Evolutionary conservation across 2,888 invertebrate genomes (phyloP).

Genomic region (Perizoma affinitatum): DNA sequence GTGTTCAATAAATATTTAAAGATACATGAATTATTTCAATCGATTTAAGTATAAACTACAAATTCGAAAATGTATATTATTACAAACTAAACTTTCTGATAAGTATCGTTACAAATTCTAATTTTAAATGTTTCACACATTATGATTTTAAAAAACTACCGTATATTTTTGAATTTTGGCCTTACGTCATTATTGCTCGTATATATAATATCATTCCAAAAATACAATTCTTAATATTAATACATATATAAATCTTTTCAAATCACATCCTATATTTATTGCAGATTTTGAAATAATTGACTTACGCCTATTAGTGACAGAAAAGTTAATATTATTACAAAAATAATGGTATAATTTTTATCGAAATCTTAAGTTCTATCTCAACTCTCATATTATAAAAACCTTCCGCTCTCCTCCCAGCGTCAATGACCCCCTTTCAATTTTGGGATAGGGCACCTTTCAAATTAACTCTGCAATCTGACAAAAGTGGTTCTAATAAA

Average conservation of each 20-base stretch:
- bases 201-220: slow-evolving; percentile 36
- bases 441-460: too few relatives aligned
- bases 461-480: too few relatives aligned
- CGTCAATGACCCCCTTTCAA: too few relatives aligned
- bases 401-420: neutral
- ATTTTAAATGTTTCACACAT: slow-evolving; percentile 18
- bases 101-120: slow-evolving; percentile 16
- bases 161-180: slow-evolving; percentile 44
- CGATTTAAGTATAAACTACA: slow-evolving; percentile 3
- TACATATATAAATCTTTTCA: slow-evolving; percentile 26
- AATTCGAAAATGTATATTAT: slow-evolving; percentile 7
- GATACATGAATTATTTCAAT: slow-evolving; percentile 10
- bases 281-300: slow-evolving; percentile 62
- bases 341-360: slow-evolving; percentile 29
- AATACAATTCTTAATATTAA: slow-evolving; percentile 25
- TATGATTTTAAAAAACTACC: slow-evolving; percentile 15
- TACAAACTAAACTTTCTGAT: slow-evolving; percentile 3
- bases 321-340: slow-evolving; percentile 14
- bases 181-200: slow-evolving; percentile 39
- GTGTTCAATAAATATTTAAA: slow-evolving; percentile 28
- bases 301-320: slow-evolving; percentile 51
- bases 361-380: slow-evolving; percentile 33
- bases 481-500: too few relatives aligned
- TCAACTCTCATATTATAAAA: slow-evolving; percentile 29
- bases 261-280: slow-evolving; percentile 70